Percentiles rank a stretch among this genome's conserved stretches.
These are phyloP conservation scores for Drosophila sproati DNA, from an alignment of 1,140 invertebrate species.

Conservation along the genomic window DNA sequence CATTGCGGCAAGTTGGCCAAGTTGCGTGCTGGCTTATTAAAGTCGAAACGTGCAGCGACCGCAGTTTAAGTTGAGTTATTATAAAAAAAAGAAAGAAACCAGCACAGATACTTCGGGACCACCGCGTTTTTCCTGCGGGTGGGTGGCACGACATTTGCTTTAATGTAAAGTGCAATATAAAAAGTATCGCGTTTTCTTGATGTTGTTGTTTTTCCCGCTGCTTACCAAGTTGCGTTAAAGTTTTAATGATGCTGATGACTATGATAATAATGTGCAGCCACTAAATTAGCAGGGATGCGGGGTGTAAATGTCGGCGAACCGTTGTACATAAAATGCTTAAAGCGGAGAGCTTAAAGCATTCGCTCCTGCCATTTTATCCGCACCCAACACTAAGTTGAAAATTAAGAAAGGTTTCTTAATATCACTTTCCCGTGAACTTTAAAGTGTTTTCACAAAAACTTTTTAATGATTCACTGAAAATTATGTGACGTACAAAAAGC, in stretches of 20 bases:
- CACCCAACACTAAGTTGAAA: neutral
- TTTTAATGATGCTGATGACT: conserved; percentile 82
- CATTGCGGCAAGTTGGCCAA: conserved; percentile 60
- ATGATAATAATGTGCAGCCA: conserved; percentile 82
- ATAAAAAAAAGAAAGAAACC: conserved; percentile 53
- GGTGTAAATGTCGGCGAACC: conserved; percentile 9
- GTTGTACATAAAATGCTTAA: conserved; percentile 46
- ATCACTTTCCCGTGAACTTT: conserved; percentile 4
- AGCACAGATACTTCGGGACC: conserved; percentile 1
- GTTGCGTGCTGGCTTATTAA: conserved; percentile 81
- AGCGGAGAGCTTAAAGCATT: conserved; percentile 22
- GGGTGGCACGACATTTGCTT: conserved; percentile 56
- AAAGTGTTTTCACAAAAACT: neutral
- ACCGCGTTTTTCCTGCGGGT: conserved; percentile 1
- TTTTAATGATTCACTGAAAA: neutral
- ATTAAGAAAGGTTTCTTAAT: conserved; percentile 3
- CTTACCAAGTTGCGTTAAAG: conserved; percentile 74
- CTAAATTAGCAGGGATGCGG: conserved; percentile 67
- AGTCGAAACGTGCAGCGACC: conserved; percentile 69
- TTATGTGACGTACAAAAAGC: neutral
- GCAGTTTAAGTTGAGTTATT: conserved; percentile 80
- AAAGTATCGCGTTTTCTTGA: conserved; percentile 67
- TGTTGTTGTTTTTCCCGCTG: conserved; percentile 23
- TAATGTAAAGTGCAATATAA: conserved; percentile 81
- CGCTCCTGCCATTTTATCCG: neutral